Base-by-base conservation (phyloP, 2,888 invertebrate species). In the Aphidoletes aphidimyza region DNA sequence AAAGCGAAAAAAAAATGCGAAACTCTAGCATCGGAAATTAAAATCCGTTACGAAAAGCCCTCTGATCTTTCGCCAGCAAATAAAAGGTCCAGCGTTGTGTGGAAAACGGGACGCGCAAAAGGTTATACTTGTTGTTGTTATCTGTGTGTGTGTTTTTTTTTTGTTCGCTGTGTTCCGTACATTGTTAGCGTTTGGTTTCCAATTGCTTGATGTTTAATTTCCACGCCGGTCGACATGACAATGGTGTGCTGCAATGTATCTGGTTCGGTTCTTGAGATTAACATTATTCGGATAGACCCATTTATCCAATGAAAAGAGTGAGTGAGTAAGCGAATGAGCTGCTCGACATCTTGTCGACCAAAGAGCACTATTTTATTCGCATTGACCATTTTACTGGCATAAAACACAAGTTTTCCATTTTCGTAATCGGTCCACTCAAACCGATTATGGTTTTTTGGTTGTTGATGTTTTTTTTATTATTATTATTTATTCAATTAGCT, bases 261-360 rank as follows among this genome's bases (percentile, higher is more conserved):
- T 19, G 49, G 42, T 42, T 42, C 11, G 6, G 42, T 42, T 11
- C 42, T 42, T 11, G 49, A 49, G n/a, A 19, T 19, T 19, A 54
- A 54, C 54, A 54, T 54, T 54, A 54, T 54, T 54, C 54, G 54
- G 17, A 6, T 47, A 17, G 54, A 22, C 14, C 14, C 30, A 69
- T 69, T 69, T 19, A 47, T 47, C 54, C 69, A 26, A 30, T n/a
- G n/a, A n/a, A n/a, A n/a, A n/a, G n/a, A n/a, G n/a, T n/a, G n/a
- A n/a, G n/a, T n/a, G n/a, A n/a, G n/a, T n/a, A n/a, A n/a, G n/a
- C n/a, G n/a, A n/a, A n/a, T n/a, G n/a, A 69, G 69, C 69, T 14
- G 69, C 69, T 69, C 69, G 69, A 69, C 69, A 69, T 69, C 69
- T 69, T 69, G 69, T 69, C 69, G 69, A 69, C 69, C 69, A 69